Base-by-base conservation (phyloP, 2,888 invertebrate species). In the Alloplasta piceator region DNA sequence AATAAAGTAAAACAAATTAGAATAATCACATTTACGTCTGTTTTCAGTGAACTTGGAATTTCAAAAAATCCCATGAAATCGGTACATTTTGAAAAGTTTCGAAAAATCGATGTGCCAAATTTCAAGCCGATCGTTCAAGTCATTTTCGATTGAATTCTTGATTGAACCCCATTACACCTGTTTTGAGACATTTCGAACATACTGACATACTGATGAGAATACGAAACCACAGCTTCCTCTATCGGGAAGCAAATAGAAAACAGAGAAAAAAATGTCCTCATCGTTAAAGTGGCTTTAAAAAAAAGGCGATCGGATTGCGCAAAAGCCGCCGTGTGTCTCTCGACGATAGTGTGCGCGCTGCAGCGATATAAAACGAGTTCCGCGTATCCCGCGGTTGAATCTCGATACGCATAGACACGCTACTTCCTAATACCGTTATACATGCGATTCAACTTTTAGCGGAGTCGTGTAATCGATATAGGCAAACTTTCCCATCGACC, bases 351-450 rank as follows among this genome's bases (percentile, higher is more conserved):
- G 38, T 52, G 52, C 6, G 52, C 14, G 60, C 71, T 36, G 66
- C 41, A n/a, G 9, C 78, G 78, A 71, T 78, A 75, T 55, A 81
- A 74, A 63, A 76, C 74, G 66, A 81, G 73, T 81, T 81, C 78
- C 78, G 74, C 81, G 58, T 81, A 66, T 74, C 71, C 81, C 70
- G 81, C 55, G 78, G 81, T 78, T 74, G 78, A 78, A 78, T 81
- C 78, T 78, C 81, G 78, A 81, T 81, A 81, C 77, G 64, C 48
- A 48, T 63, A 68, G 41, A 60, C 26, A 26, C 26, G 26, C 55
- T 56, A 78, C 78, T 78, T 81, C 81, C 81, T 74, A 74, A 78
- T 74, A 78, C 70, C 70, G 58, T 68, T 66, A 66, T 50, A 67
- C 50, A 38, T 16, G 26, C 52, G 48, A 50, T 56, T 50, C 48